These are phyloP conservation scores for Idaea dimidiata DNA, from an alignment of 2,888 invertebrate genomes.

Conservation along the genomic window DNA sequence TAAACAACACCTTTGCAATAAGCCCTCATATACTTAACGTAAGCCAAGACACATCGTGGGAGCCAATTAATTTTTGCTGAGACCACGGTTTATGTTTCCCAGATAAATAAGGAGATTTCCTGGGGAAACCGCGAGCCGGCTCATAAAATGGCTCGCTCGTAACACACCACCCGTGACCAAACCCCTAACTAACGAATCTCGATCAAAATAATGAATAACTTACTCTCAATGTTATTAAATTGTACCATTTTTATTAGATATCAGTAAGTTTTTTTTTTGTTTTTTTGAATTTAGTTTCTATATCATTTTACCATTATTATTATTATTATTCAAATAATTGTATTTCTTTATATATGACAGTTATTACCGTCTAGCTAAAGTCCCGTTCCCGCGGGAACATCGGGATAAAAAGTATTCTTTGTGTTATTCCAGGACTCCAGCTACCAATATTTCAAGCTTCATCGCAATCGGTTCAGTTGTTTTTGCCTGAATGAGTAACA, in stretches of 20 bases:
- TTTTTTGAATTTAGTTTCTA: too few species aligned
- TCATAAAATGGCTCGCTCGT: slow-evolving; percentile 70
- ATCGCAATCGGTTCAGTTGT: too few species aligned
- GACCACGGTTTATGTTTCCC: slow-evolving; percentile 75
- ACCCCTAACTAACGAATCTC: slow-evolving; percentile 48
- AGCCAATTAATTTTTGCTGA: slow-evolving; percentile 78
- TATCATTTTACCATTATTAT: too few species aligned
- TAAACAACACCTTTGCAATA: slow-evolving; percentile 42
- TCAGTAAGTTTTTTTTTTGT: too few species aligned
- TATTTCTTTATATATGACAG: too few species aligned
- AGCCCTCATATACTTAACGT: slow-evolving; percentile 63
- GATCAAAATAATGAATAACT: not conserved
- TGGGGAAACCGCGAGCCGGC: slow-evolving; percentile 62
- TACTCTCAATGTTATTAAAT: not conserved
- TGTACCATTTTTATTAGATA: not conserved
- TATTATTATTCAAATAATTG: too few species aligned
- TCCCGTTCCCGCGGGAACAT: too few species aligned
- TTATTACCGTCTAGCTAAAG: too few species aligned
- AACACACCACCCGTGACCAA: slow-evolving; percentile 56
- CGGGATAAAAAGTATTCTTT: too few species aligned
- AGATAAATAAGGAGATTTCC: slow-evolving; percentile 79
- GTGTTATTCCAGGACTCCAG: too few species aligned
- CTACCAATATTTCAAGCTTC: too few species aligned
- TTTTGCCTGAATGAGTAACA: too few species aligned
- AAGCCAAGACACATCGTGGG: slow-evolving; percentile 64